phyloP scores from a whole-genome alignment of 2,797 vertebrate species.

The Sitta carolinensis region DNA sequence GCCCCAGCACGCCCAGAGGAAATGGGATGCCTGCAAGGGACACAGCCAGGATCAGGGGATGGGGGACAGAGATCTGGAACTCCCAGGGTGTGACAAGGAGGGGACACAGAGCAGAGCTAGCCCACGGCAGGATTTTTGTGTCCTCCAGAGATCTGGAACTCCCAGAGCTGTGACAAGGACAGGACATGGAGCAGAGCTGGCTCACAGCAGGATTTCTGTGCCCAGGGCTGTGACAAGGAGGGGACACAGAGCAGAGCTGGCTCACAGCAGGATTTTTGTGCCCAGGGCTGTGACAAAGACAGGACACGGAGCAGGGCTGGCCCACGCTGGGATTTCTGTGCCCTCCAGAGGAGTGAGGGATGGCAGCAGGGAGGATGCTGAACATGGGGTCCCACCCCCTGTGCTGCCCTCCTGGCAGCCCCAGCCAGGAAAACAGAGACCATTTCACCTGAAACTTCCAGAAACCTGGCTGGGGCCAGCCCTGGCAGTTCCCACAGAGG shows the following conservation, averaged over 20 bases:
- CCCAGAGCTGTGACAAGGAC: too few species aligned
- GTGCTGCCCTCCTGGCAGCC: background rate
- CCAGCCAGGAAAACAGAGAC: background rate
- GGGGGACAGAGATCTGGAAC: rapidly evolving
- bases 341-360: rapidly evolving
- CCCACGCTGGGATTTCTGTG: background rate
- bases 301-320: background rate
- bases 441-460: background rate
- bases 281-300: background rate
- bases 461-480: rapidly evolving
- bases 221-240: background rate
- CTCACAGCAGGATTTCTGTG: background rate
- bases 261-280: background rate
- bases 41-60: background rate
- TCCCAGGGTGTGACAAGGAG: background rate
- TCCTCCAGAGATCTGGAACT: background rate
- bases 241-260: background rate
- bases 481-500: background rate
- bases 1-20: conserved; percentile 97
- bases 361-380: background rate
- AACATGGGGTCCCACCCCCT: background rate
- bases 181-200: too few species aligned
- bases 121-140: background rate
- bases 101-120: background rate
- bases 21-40: conserved; percentile 88